Base-by-base conservation (phyloP, 2,888 invertebrate species). In the Coleophora deauratella region DNA sequence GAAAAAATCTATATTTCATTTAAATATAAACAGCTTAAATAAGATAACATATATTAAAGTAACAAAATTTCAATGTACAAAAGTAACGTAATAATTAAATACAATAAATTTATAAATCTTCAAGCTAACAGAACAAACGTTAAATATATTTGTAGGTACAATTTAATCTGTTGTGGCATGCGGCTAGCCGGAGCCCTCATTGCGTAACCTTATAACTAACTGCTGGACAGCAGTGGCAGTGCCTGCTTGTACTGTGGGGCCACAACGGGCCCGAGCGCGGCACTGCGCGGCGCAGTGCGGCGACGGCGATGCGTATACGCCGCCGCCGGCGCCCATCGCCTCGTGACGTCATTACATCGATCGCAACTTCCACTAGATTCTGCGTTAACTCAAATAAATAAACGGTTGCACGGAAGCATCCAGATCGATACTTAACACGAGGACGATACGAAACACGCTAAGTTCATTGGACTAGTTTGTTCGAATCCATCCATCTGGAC, bases 11-110 rank as follows among this genome's bases (percentile, higher is more conserved):
- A 67, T 70, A 61, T 71, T 21, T 21, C 21, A 21, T 21, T 74
- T 72, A 72, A 78, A 76, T 79, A 78, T 78, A 81, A 79, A 80
- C 79, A 80, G 76, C 76, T 81, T 78, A 80, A 78, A 80, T 80
- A 76, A 21, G 6, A 78, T 81, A 82, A 80, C 72, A 79, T 73
- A 68, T 75, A 74, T 74, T 79, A 72, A 74, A 70, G 64, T 77
- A 80, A 81, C 78, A 80, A 80, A 81, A 80, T 67, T 76, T 68
- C 72, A 84, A 82, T 84, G 79, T 84, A 84, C 84, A 82, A 84
- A 80, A 80, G 73, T 81, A 81, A 82, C 80, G 74, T 72, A 46
- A 73, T 55, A 62, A 60, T 72, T 72, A 77, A 78, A 80, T 78
- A 78, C 66, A 79, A 72, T 77, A 71, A 65, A 65, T 69, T 69